Evolutionary conservation across 2,113 vertebrate species (phyloP), one percentile per base, ranked within the genome.

Genomic region (Alligator mississippiensis): DNA sequence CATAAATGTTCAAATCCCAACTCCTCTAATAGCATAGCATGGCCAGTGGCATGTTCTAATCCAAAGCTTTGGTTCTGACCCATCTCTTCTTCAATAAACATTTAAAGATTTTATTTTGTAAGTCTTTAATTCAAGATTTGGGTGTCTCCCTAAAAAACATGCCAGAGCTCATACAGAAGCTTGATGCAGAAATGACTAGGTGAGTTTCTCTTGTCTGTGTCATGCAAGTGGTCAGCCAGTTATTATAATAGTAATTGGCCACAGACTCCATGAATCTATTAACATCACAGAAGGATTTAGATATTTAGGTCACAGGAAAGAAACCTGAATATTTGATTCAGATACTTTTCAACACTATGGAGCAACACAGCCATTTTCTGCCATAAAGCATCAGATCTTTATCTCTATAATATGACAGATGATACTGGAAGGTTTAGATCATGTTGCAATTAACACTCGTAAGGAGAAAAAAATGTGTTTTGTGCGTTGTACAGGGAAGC

Each of bases 21-120:
- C 28, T 88, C 12, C 25, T 63, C n/a, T 84, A 60, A 5, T 27
- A 90, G 6, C 47, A 81, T 18, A 38, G 11, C 0, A 0, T 62
- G 9, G 77, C 6, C 34, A 87, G 3, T 2, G 2, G 5, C 6
- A 85, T 14, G 9, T 92, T 90, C 93, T 82, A 25, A 92, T 13
- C 3, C 79, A 38, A 64, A 10, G 12, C 8, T 72, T 88, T 82
- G 6, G 13, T 92, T 30, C 77, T 76, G 24, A 5, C 13, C 27
- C 9, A 74, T 11, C 15, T 78, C 47, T 24, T 47, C 6, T 68
- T 19, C 64, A 90, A 80, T 47, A 77, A 64, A 3, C 28, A 13
- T 68, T 63, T 62, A 38, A 80, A 91, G 77, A 68, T 75, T 30
- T 76, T 80, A 30, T 87, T 30, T 66, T 9, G 15, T 11, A 0